Conservation (phyloP, 1,140 invertebrate species). For the Lutraria rhynchaena region DNA sequence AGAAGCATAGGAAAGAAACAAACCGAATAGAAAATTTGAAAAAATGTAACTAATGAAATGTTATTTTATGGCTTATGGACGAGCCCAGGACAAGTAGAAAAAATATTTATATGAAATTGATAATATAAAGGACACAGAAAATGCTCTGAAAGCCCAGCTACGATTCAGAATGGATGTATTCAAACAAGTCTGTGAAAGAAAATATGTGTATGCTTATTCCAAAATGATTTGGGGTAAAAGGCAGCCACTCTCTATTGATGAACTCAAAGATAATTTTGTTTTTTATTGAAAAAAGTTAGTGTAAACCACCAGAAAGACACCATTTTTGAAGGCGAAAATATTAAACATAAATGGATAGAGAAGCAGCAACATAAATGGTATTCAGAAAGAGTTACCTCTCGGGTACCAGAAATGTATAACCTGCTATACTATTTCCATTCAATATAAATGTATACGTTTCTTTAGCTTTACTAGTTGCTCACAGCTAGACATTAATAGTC, state of each 20-base stretch:
- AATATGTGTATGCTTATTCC: conserved; percentile 22
- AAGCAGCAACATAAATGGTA: conserved; percentile 12
- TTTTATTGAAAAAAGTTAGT: not conserved
- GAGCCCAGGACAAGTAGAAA: no score
- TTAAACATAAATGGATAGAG: conserved; percentile 30
- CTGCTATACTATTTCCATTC: no score
- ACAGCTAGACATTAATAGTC: no score
- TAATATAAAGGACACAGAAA: no score
- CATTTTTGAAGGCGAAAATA: conserved; percentile 26
- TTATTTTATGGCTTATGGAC: no score
- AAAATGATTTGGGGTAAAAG: conserved; percentile 4
- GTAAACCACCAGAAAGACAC: conserved; percentile 5
- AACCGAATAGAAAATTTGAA: no score
- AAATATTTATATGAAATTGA: no score
- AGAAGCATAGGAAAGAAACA: no score
- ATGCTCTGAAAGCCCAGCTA: conserved; percentile 19
- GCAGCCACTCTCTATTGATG: not conserved
- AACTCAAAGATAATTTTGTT: conserved; percentile 7
- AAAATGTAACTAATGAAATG: no score
- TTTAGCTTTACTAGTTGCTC: no score
- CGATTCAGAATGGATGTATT: conserved; percentile 30
- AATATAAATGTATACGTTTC: no score
- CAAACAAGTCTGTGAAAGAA: conserved; percentile 7
- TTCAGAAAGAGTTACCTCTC: conserved; percentile 18
- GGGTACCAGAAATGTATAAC: no score